Evolutionary conservation across 2,888 invertebrate species (phyloP).

Genomic region (Idaea dimidiata): DNA sequence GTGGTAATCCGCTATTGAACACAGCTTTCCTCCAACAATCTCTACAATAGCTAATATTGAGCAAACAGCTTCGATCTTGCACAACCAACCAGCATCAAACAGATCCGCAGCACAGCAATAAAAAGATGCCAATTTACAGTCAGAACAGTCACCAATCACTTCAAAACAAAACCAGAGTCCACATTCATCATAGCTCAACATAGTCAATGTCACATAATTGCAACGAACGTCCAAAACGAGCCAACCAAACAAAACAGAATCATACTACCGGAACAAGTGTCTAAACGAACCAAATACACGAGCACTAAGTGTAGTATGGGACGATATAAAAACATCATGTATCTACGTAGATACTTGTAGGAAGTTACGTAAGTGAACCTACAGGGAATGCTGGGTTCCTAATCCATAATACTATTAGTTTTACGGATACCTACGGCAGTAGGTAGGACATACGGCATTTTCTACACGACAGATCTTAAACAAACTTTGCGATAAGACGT

Average conservation of each 20-base stretch:
- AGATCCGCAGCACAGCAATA: no score
- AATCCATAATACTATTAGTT: no score
- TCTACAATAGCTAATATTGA: no score
- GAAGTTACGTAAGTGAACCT: neutral
- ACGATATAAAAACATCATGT: neutral
- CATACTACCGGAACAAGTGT: neutral
- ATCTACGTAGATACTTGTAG: neutral
- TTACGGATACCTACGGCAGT: no score
- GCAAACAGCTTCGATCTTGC: no score
- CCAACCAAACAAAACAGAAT: neutral
- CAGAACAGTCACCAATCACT: neutral
- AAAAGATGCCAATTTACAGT: no score
- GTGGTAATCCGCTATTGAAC: no score
- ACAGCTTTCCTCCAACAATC: no score
- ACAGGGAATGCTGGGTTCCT: neutral
- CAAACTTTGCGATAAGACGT: no score
- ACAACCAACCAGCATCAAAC: no score
- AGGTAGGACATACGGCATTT: no score
- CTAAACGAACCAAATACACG: neutral
- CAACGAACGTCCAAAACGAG: neutral
- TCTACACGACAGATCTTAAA: no score
- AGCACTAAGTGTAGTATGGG: neutral
- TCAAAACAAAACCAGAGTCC: neutral
- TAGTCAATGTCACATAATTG: neutral
- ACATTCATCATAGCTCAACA: neutral